Evolutionary conservation across 2,797 vertebrate species (phyloP), one percentile per base, ranked within the genome.

Genomic region (Picus viridis): DNA sequence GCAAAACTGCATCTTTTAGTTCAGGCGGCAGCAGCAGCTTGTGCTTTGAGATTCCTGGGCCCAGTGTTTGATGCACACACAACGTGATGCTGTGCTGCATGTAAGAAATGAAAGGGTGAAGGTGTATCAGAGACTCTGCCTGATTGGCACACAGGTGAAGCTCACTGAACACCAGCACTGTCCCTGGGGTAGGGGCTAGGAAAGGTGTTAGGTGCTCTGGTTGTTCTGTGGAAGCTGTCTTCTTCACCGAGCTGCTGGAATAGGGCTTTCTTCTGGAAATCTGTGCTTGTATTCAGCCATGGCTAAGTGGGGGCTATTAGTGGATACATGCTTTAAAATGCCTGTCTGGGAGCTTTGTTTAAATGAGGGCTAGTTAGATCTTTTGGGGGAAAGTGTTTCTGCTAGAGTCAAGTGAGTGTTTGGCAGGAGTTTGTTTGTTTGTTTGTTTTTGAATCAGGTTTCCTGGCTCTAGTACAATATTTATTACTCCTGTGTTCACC

Each of bases 81-180:
- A 19, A n/a, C 5, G 2, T 10, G 34, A 20, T 43, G 73, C 68
- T 58, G 56, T 1, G 1, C 29, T 62, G 0, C 2, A 0, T 4
- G 63, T 67, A 41, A n/a, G 61, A 27, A 75, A 59, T 30, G 26
- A 26, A 76, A 83, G 90, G 73, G 59, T 67, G 61, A 27, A 7
- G 34, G 39, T 53, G 10, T 34, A 24, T 49, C 63, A 76, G 24
- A 89, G 43, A 0, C 27, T 65, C 16, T n/a, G 58, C 39, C 69
- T 2, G 2, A 0, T 22, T 15, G 77, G 32, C 43, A 5, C 24
- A 2, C 2, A 9, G 54, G 1, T 16, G 27, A 45, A 58, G 49
- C 73, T 92, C 56, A 0, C 20, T 88, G 53, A 13, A 10, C 80
- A 47, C 20, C 72, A 36, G 9, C 26, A 5, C 18, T 10, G 0